Base-by-base conservation (phyloP, 1,140 invertebrate genomes). In the Calycopis cecrops region DNA sequence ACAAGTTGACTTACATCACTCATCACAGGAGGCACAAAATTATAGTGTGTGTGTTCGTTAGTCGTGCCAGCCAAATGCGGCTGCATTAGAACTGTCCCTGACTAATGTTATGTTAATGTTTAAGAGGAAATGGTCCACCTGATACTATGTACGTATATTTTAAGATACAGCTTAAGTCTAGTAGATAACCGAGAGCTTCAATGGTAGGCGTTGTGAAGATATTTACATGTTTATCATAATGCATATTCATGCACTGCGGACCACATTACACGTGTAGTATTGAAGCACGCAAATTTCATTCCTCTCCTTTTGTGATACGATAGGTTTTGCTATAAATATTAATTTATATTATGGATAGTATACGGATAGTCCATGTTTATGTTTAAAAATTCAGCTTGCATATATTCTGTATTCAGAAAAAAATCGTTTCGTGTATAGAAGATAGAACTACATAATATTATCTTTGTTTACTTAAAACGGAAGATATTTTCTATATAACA, bases 161-260 rank as follows among this genome's bases (percentile, higher is more conserved):
- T 44, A 16, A 44, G 40, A 44, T 12, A 44, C 40, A 9, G 40
- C 40, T 44, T 44, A 44, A 16, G 40, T 16, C 12, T 1, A 18
- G 40, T 44, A 9, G 40, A 44, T 44, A 16, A 44, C 40, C 9
- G 16, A 9, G 16, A 17, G 9, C 14, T 14, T 9, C 4, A 12
- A 16, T 14, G 40, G 16, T 44, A 44, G 40, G 40, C 40, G 40
- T 44, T 44, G 40, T 44, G 40, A 14, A 44, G 12, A 44, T 44
- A 12, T 44, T 44, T 44, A 12, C 40, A 44, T 44, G 14, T 44
- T 44, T 16, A 44, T 44, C 40, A 12, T 14, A 14, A 44, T 44
- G 14, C 40, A 44, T 44, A 44, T 44, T 44, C 40, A 44, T 44
- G 40, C 17, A 44, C 40, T 44, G 40, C 40, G 14, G 38, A 16